These are phyloP conservation scores for Rhea americana DNA, from an alignment of 2,113 vertebrate genomes.

Conservation along the genomic window DNA sequence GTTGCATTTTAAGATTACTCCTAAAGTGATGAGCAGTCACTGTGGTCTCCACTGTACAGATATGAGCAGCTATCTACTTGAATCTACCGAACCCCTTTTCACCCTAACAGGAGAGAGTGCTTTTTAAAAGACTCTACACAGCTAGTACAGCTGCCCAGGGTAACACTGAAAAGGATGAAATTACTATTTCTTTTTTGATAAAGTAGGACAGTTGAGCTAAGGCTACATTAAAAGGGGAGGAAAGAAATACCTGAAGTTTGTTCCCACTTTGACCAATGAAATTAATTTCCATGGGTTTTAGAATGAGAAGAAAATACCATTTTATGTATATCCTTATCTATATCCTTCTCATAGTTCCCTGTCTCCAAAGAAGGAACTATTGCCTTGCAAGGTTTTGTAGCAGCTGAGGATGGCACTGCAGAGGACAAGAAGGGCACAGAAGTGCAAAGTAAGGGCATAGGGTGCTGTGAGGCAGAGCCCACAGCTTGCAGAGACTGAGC, in stretches of 20 bases:
- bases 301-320: neutral
- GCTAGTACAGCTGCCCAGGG: neutral
- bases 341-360: neutral
- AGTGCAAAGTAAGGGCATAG: neutral
- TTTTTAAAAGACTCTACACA: neutral
- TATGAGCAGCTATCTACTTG: neutral
- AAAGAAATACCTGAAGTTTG: neutral
- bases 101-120: neutral
- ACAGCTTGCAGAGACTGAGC: neutral
- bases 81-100: neutral
- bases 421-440: neutral
- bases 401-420: neutral
- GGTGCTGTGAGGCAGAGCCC: neutral
- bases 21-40: neutral
- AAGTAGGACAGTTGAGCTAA: neutral
- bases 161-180: neutral
- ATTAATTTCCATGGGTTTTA: neutral
- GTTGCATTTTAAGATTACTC: neutral
- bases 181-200: neutral
- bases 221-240: neutral
- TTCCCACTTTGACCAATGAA: neutral
- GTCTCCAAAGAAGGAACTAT: neutral
- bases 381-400: neutral
- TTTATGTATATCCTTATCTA: neutral
- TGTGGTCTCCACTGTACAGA: neutral